Evolutionary conservation across 1,140 invertebrate species (phyloP), one percentile per base, ranked within the genome.

Genomic region (Drosophila subobscura): DNA sequence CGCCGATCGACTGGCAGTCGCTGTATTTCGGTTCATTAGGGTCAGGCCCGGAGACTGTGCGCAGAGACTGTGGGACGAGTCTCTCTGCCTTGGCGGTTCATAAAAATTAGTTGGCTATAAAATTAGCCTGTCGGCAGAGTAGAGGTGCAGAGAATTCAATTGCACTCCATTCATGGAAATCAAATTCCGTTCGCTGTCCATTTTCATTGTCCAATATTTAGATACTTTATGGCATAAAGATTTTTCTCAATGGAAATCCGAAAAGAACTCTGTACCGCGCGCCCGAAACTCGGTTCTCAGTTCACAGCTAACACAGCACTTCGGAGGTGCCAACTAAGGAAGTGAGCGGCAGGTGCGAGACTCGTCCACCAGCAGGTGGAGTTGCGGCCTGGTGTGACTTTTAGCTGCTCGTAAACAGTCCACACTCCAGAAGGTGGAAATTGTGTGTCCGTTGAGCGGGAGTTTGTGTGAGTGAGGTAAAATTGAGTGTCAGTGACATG

Each of bases 11-110:
- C 46, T 46, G 40, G 8, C 16, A 71, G 75, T 51, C 49, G 77
- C 65, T 37, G 51, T 67, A 86, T 77, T 81, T 86, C 80, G 70
- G 80, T 86, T 85, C 80, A 85, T 85, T 85, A 81, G 81, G 80
- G 80, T 85, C 80, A 85, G 67, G 45, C 33, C 33, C 33, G 33
- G 33, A 37, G 33, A 37, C 33, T 37, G 10, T 37, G 41, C 54
- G 58, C 46, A n/a, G 53, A 55, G 72, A 25, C 58, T 55, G 68
- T 65, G 68, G 73, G 59, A 16, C 44, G 64, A 46, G 37, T 20
- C 16, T 20, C 42, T 59, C 56, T 59, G 61, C 63, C 72, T 86
- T 79, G 77, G 79, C 75, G 80, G 72, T 67, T 79, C 63, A 74
- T 85, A 86, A 85, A 85, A 85, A 81, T 85, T 85, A 85, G 77